A percentile compares a stretch with the other conserved stretches of the same genome.
Evolutionary conservation across 2,113 vertebrate genomes (phyloP).

Genomic region (Seriola quinqueradiata): DNA sequence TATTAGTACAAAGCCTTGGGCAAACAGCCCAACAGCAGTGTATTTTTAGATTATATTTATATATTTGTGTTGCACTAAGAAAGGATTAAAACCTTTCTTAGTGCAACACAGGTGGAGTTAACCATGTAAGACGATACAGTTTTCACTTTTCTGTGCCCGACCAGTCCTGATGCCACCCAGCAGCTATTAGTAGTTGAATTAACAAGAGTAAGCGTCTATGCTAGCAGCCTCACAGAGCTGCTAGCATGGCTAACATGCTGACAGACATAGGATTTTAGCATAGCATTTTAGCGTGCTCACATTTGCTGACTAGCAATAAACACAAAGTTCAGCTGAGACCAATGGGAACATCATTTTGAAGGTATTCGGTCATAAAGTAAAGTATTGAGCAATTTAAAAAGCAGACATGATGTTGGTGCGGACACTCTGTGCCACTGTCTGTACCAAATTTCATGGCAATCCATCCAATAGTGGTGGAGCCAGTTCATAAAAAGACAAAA

Average conservation of each 20-base stretch:
- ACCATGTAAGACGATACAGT: too few species aligned
- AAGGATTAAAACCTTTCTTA: neutral
- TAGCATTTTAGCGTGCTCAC: neutral
- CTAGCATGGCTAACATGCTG: too few species aligned
- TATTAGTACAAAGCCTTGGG: conserved; percentile 23
- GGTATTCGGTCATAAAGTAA: neutral
- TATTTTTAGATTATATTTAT: conserved; percentile 17
- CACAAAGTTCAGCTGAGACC: too few species aligned
- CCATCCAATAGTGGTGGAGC: neutral
- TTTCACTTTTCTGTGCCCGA: neutral
- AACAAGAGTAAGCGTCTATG: too few species aligned
- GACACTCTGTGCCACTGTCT: neutral
- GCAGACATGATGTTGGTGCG: neutral
- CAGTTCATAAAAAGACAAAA: neutral
- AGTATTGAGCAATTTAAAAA: neutral
- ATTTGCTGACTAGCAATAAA: too few species aligned
- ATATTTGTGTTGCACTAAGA: neutral
- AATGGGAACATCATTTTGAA: neutral
- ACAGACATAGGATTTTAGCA: too few species aligned
- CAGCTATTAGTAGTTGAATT: too few species aligned
- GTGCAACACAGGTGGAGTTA: neutral
- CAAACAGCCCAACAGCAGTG: neutral
- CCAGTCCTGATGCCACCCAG: neutral
- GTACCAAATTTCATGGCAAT: neutral
- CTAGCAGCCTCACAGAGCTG: too few species aligned